Conservation (phyloP, 2,113 vertebrate species). For the Thinocorus orbignyianus region DNA sequence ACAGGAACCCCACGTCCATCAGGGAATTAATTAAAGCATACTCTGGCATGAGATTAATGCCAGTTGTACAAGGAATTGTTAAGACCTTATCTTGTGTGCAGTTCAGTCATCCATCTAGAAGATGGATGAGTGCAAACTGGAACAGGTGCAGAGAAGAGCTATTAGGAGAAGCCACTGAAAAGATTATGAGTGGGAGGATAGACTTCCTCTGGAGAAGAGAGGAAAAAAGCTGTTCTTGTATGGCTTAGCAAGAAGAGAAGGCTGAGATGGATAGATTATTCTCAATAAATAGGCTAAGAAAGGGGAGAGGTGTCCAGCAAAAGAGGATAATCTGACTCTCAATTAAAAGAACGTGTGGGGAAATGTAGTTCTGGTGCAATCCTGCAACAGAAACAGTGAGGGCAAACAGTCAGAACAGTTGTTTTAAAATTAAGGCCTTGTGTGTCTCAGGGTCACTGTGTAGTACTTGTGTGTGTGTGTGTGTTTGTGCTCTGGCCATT, state of each 20-base stretch:
- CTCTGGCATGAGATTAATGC: conserved; percentile 33
- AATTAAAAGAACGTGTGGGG: not conserved
- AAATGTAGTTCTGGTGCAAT: not conserved
- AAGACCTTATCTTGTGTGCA: not conserved
- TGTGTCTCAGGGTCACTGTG: not conserved
- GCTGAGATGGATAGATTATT: not conserved
- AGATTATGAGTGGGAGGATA: not conserved
- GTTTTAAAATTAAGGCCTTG: not conserved
- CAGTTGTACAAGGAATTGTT: not conserved
- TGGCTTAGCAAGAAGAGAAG: not conserved
- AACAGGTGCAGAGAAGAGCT: conserved; percentile 10
- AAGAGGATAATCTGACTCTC: not conserved
- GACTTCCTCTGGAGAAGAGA: not conserved
- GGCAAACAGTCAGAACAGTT: not conserved
- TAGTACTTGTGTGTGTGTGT: not conserved
- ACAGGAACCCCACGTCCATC: not conserved
- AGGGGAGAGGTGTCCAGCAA: not conserved
- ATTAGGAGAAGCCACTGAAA: conserved; percentile 9
- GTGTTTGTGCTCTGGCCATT: not conserved
- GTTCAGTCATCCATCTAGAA: not conserved
- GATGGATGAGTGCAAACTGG: not conserved
- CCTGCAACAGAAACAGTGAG: not conserved
- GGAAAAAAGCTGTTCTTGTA: not conserved
- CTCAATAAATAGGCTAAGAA: not conserved
- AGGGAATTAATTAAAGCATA: conserved; percentile 42